Evolutionary conservation across 1,140 invertebrate species (phyloP).

Genomic region (Oreohelix idahoensis): DNA sequence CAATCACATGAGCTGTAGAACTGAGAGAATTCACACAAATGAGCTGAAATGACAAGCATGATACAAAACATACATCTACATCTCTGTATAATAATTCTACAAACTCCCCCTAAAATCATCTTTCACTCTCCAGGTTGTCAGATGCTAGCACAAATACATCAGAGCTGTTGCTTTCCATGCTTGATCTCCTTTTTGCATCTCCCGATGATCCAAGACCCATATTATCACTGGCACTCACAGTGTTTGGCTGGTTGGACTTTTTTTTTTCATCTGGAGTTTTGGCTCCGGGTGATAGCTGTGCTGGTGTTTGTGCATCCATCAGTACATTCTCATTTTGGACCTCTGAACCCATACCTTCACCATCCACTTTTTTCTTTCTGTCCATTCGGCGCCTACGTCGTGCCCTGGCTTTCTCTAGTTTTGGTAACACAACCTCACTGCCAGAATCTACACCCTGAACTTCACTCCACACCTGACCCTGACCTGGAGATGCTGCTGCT

Average conservation of each 20-base stretch:
- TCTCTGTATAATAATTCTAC: neutral
- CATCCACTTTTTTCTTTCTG: slow-evolving; percentile 38
- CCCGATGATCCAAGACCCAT: neutral
- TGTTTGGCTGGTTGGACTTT: slow-evolving; percentile 37
- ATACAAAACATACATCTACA: neutral
- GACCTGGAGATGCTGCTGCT: neutral
- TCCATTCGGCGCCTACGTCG: slow-evolving; percentile 29
- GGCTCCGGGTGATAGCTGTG: neutral
- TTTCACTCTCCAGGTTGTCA: slow-evolving; percentile 27
- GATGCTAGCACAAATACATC: slow-evolving; percentile 40
- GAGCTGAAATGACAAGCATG: neutral
- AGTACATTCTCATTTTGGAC: slow-evolving; percentile 26
- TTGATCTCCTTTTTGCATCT: neutral
- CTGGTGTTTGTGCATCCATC: neutral
- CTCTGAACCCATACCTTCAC: slow-evolving; percentile 11
- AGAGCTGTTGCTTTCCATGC: slow-evolving; percentile 9
- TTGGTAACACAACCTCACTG: slow-evolving; percentile 34
- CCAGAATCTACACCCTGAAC: slow-evolving; percentile 17
- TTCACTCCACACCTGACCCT: slow-evolving; percentile 24
- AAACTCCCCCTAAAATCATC: slow-evolving; percentile 2
- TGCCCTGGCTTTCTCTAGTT: slow-evolving; percentile 34
- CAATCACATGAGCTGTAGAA: neutral
- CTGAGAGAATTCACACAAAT: neutral
- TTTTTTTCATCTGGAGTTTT: slow-evolving; percentile 33
- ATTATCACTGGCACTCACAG: slow-evolving; percentile 30